phyloP scores from a whole-genome alignment of 2,797 vertebrate genomes.

The Triplophysa bombifrons region DNA sequence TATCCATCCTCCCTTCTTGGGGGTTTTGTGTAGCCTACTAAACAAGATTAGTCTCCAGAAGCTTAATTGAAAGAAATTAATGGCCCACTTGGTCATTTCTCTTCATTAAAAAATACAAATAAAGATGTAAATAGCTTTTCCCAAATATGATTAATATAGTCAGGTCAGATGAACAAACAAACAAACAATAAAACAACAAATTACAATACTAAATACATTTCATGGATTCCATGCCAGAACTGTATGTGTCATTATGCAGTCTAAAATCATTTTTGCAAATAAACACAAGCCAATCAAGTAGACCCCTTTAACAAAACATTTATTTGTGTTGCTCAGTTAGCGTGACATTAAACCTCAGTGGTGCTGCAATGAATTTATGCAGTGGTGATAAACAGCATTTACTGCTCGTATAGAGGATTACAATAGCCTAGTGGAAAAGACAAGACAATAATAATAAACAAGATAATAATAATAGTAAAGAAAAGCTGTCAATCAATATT shows the following conservation, averaged over 20 bases:
- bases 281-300: not conserved
- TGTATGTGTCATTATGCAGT: not conserved
- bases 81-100: slow-evolving; percentile 3
- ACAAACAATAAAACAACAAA: not conserved
- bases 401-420: slow-evolving; percentile 28
- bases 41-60: slow-evolving; percentile 30
- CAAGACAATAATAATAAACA: not conserved
- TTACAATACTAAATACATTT: not conserved
- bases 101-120: slow-evolving; percentile 9
- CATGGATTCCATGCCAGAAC: not conserved
- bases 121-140: not conserved
- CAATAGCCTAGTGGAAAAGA: not conserved
- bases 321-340: slow-evolving; percentile 23
- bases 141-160: not conserved
- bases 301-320: slow-evolving; percentile 22
- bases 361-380: slow-evolving; percentile 1
- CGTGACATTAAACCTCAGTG: slow-evolving; percentile 24
- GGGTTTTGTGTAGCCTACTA: slow-evolving; percentile 17
- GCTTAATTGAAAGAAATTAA: slow-evolving; percentile 37
- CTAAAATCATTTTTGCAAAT: not conserved
- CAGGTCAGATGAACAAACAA: not conserved
- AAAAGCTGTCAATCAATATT: not conserved
- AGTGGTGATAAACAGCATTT: not conserved
- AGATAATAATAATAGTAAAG: slow-evolving; percentile 26
- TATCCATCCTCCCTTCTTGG: slow-evolving; percentile 15